phyloP scores from a whole-genome alignment of 2,888 invertebrate species.

The Pterobdella sp. region DNA sequence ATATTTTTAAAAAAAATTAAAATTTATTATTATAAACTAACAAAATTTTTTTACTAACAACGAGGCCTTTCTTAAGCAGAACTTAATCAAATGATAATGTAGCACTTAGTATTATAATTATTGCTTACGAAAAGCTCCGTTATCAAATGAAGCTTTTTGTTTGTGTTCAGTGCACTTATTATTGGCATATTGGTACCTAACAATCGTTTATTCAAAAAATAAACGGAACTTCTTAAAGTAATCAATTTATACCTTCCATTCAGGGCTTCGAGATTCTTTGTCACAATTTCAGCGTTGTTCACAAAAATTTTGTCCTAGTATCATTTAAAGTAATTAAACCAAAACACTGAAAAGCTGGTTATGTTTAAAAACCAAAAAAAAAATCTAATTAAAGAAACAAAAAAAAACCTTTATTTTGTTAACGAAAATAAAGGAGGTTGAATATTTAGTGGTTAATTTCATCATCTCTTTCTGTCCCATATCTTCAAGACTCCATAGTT shows the following conservation, averaged over 20 bases:
- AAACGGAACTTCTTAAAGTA: too few species aligned
- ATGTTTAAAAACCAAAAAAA: background rate
- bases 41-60: too few species aligned
- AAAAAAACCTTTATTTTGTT: conserved; percentile 5
- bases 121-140: too few species aligned
- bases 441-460: background rate
- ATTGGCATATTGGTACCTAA: too few species aligned
- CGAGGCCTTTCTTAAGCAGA: too few species aligned
- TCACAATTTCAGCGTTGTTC: conserved; percentile 16
- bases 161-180: too few species aligned
- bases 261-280: conserved; percentile 35
- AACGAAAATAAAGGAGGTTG: background rate
- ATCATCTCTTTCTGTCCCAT: background rate
- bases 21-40: too few species aligned
- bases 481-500: background rate
- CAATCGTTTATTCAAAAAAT: too few species aligned
- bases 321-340: background rate
- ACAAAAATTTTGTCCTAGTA: conserved; percentile 16
- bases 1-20: too few species aligned
- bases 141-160: too few species aligned
- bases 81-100: too few species aligned
- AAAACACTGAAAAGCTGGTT: background rate
- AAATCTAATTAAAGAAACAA: background rate
- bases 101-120: too few species aligned
- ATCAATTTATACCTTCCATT: conserved; percentile 70